A percentile compares a stretch with the other conserved stretches of the same genome.
phyloP scores from a whole-genome alignment of 1,140 invertebrate species.

The Diorhabda sublineata region DNA sequence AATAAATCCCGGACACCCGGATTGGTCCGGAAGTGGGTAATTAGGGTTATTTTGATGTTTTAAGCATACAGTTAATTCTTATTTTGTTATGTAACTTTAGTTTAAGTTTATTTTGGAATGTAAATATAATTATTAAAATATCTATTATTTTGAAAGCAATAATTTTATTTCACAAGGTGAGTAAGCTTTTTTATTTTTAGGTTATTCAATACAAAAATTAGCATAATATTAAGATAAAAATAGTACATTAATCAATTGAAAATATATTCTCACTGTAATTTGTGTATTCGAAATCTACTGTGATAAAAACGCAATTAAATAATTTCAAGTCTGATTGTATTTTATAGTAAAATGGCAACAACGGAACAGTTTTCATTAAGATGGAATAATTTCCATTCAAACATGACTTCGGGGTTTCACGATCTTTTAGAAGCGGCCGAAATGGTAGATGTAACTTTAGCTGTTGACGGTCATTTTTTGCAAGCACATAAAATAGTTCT shows the following conservation, averaged over 20 bases:
- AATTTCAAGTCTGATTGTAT: not conserved
- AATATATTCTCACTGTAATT: too few species aligned
- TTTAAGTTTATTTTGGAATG: not conserved
- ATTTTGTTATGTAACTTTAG: not conserved
- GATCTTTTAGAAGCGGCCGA: slow-evolving; percentile 60
- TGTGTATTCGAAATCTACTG: too few species aligned
- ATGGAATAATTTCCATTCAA: slow-evolving; percentile 65
- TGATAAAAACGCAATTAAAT: too few species aligned
- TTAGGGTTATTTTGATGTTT: slow-evolving; percentile 38
- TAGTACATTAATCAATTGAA: too few species aligned
- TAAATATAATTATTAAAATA: not conserved
- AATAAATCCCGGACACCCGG: slow-evolving; percentile 43
- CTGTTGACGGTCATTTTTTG: slow-evolving; percentile 64
- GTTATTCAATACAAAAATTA: slow-evolving; percentile 21
- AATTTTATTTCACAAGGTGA: slow-evolving; percentile 20
- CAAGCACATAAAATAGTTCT: slow-evolving; percentile 70
- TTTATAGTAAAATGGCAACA: slow-evolving; percentile 34
- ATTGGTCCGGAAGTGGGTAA: slow-evolving; percentile 44
- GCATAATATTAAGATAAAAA: not conserved
- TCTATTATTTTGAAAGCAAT: too few species aligned
- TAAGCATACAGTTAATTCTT: slow-evolving; percentile 4
- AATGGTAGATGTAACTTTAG: slow-evolving; percentile 69
- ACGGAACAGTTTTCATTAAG: slow-evolving; percentile 59
- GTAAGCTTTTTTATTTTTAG: slow-evolving; percentile 28
- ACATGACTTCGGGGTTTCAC: slow-evolving; percentile 59